Evolutionary conservation across 2,888 invertebrate genomes (phyloP).

Genomic region (Cremastinae sp.): DNA sequence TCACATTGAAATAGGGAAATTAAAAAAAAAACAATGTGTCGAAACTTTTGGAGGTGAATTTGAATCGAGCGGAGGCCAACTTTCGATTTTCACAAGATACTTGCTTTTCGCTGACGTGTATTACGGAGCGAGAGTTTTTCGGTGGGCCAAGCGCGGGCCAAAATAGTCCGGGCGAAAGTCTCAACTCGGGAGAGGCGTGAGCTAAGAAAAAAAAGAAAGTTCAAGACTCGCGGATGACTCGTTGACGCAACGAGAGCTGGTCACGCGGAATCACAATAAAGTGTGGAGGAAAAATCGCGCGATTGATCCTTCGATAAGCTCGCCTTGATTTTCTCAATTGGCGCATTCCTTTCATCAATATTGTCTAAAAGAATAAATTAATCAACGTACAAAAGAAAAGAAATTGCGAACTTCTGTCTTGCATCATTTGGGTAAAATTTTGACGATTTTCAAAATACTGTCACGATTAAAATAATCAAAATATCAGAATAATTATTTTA

Average conservation of each 20-base stretch:
- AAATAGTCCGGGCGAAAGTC: neutral
- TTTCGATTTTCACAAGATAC: neutral
- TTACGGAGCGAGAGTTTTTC: neutral
- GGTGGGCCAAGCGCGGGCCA: neutral
- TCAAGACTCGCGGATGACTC: constrained; percentile 39
- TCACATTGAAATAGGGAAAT: too few relatives aligned
- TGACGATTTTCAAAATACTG: too few relatives aligned
- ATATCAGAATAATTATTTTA: too few relatives aligned
- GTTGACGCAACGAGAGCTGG: constrained; percentile 27
- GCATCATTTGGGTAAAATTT: too few relatives aligned
- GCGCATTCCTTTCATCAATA: too few relatives aligned
- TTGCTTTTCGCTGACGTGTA: constrained; percentile 2
- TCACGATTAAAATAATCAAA: too few relatives aligned
- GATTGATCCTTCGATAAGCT: too few relatives aligned
- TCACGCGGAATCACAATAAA: constrained; percentile 2
- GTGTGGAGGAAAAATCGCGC: constrained; percentile 1
- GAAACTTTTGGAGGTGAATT: neutral
- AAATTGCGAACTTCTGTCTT: too few relatives aligned
- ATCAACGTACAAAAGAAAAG: too few relatives aligned
- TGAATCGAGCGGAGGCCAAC: neutral
- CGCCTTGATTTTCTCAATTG: too few relatives aligned
- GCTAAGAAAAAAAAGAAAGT: constrained; percentile 44
- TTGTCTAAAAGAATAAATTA: too few relatives aligned
- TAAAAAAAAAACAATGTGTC: too few relatives aligned
- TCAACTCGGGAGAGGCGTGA: constrained; percentile 7